phyloP scores from a whole-genome alignment of 2,113 vertebrate species.

The Donacobius atricapilla region DNA sequence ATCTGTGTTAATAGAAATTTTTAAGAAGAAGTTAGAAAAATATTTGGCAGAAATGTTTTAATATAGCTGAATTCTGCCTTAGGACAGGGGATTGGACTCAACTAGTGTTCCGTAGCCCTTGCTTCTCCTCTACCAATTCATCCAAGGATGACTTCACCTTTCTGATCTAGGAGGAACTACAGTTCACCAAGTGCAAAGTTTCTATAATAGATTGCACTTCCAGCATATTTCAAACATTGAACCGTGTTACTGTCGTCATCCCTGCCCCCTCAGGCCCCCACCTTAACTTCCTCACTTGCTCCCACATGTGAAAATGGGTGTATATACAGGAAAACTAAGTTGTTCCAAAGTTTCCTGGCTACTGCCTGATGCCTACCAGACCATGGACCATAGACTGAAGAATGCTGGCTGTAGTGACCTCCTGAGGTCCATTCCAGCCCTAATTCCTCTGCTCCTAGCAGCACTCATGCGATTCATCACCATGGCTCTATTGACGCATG shows the following conservation, averaged over 20 bases:
- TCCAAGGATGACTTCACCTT: conserved; percentile 55
- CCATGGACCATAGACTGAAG: conserved; percentile 21
- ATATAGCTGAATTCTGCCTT: conserved; percentile 38
- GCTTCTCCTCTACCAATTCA: not conserved
- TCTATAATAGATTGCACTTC: not conserved
- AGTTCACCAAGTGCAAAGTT: not conserved
- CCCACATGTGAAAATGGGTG: conserved; percentile 15
- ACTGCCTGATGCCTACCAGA: conserved; percentile 26
- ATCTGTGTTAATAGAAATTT: conserved; percentile 42
- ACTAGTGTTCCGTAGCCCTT: not conserved
- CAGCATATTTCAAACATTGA: not conserved
- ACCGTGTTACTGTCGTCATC: not conserved
- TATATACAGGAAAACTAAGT: conserved; percentile 8
- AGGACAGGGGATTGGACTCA: conserved; percentile 29
- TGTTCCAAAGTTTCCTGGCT: conserved; percentile 7
- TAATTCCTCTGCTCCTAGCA: not conserved
- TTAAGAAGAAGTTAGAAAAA: conserved; percentile 21
- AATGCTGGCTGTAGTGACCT: conserved; percentile 10
- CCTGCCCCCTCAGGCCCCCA: not conserved
- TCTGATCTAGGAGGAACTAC: not conserved
- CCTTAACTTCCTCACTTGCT: not conserved
- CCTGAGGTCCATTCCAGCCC: not conserved
- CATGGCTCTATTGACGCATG: not conserved
- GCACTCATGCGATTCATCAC: not conserved
- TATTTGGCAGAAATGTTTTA: conserved; percentile 53